A percentile compares a stretch with the other conserved stretches of the same genome.
phyloP scores from a whole-genome alignment of 2,797 vertebrate genomes.

The Brachyrhaphis roseni region DNA sequence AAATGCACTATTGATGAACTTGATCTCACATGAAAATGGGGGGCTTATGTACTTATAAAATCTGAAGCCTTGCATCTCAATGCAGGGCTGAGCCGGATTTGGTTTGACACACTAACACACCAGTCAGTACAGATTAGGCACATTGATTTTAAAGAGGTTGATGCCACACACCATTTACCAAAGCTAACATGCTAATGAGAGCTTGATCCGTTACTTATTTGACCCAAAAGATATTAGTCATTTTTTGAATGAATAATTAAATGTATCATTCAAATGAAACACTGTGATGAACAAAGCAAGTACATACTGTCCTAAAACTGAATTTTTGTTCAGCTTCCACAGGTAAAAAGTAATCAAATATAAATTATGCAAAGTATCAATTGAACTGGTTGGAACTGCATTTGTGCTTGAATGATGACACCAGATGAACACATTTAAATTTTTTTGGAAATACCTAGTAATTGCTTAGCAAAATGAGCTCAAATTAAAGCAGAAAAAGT shows the following conservation, averaged over 20 bases:
- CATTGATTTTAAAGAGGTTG: slow-evolving; percentile 46
- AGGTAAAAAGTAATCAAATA: not conserved
- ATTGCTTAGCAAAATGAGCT: not conserved
- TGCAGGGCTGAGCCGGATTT: slow-evolving; percentile 47
- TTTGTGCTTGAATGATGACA: not conserved
- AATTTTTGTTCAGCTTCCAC: not conserved
- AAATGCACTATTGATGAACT: slow-evolving; percentile 65
- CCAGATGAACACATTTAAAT: not conserved
- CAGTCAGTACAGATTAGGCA: slow-evolving; percentile 59
- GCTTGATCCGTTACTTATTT: not conserved
- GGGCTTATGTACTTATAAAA: slow-evolving; percentile 56
- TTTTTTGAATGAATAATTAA: not conserved
- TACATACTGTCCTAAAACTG: not conserved
- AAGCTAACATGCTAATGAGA: not conserved
- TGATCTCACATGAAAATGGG: slow-evolving; percentile 63
- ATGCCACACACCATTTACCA: slow-evolving; percentile 29
- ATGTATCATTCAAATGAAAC: not conserved
- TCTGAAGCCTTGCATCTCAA: slow-evolving; percentile 61
- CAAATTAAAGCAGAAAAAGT: not conserved
- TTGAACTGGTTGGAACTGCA: not conserved
- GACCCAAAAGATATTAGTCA: not conserved
- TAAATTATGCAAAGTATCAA: not conserved
- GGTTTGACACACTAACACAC: slow-evolving; percentile 44
- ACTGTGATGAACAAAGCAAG: not conserved
- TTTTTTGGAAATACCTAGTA: not conserved